Evolutionary conservation across 2,113 vertebrate species (phyloP), one percentile per base, ranked within the genome.

Genomic region (Erpornis zantholeuca): DNA sequence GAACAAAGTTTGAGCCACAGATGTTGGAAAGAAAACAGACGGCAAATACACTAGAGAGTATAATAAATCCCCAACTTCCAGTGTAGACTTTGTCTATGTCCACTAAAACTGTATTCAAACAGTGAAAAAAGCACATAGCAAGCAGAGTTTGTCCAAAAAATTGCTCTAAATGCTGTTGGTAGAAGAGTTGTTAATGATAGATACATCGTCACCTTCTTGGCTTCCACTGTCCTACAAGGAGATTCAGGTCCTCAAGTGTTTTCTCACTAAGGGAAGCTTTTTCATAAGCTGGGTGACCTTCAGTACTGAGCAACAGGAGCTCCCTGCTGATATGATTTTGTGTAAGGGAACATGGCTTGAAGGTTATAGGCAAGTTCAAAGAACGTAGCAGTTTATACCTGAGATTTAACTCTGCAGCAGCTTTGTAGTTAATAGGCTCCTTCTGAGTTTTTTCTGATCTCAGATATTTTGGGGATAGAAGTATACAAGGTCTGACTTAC

Each of bases 21-120:
- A 97, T 96, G 91, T 78, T 80, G 33, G 49, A 92, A 88, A 86
- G 72, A 81, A 90, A 92, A 94, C 95, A 96, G 83, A 91, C 7
- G 1, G 91, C 76, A 95, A 89, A 94, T 85, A 88, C 94, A 70
- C 93, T 44, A 33, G 93, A 91, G 92, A 92, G 42, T 18, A 57
- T 35, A 79, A 92, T 85, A 92, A 86, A 95, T 94, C 78, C 87
- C 45, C 84, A 77, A 61, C 65, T 96, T 64, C 82, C 57, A 73
- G 21, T 60, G 47, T 82, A 95, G 78, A 71, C 69, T 73, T 93
- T 65, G 33, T 77, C 85, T 93, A 4, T 64, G 84, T 92, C 95
- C 87, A 68, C 87, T 96, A 90, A 93, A 88, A 72, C 82, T 83
- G 53, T 72, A 63, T 83, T 96, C 78, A 93, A 92, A 76, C 59